phyloP scores from a whole-genome alignment of 2,113 vertebrate genomes.

The Boulengeromyrus knoepffleri region DNA sequence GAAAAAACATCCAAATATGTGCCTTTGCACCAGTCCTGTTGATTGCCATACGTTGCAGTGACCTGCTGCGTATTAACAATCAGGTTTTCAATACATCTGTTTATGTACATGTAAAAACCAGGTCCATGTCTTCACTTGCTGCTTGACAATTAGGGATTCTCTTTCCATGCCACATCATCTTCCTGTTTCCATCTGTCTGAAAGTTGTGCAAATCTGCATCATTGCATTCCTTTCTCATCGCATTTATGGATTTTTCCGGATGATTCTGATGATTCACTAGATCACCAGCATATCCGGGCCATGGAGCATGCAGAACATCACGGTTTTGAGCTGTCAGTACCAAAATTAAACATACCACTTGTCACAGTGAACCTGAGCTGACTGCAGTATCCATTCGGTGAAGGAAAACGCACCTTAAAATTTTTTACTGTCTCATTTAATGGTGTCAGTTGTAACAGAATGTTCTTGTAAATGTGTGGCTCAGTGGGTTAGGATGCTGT shows the following conservation, averaged over 20 bases:
- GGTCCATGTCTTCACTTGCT: background rate
- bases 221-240: background rate
- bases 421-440: background rate
- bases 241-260: background rate
- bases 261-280: background rate
- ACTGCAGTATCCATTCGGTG: background rate
- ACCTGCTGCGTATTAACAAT: background rate
- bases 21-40: background rate
- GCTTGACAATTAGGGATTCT: background rate
- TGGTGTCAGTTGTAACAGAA: background rate
- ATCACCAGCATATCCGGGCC: background rate
- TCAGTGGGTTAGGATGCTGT: background rate
- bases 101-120: background rate
- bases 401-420: background rate
- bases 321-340: background rate
- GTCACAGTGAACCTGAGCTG: background rate
- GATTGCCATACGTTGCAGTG: background rate
- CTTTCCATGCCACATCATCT: background rate
- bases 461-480: background rate
- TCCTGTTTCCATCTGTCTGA: background rate
- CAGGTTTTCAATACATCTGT: background rate
- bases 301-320: background rate
- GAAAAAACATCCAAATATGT: background rate
- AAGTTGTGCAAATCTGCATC: background rate
- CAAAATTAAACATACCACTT: background rate